phyloP scores from a whole-genome alignment of 2,888 invertebrate genomes.

The Scaptodrosophila latifasciaeformis region DNA sequence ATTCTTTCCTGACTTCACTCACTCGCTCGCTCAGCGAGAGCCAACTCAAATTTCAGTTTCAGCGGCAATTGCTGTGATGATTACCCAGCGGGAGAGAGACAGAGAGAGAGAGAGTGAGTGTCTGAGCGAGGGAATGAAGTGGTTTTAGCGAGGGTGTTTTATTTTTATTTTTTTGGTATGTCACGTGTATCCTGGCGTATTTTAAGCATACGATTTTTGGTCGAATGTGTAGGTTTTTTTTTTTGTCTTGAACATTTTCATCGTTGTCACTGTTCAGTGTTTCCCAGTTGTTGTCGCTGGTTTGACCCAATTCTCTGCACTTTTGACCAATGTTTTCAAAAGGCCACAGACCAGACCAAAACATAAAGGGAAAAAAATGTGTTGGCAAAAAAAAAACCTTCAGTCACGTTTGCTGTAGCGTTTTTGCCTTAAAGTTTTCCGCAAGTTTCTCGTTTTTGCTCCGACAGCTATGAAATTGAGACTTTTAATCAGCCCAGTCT shows the following conservation, averaged over 20 bases:
- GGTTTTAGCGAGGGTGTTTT: background rate
- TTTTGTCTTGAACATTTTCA: slow-evolving; percentile 21
- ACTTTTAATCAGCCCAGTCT: too few relatives aligned
- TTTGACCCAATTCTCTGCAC: slow-evolving; percentile 49
- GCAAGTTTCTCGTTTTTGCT: background rate
- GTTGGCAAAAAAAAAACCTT: background rate
- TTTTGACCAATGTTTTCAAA: background rate
- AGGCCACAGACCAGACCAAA: background rate
- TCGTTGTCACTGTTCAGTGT: slow-evolving; percentile 22
- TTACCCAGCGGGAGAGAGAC: background rate
- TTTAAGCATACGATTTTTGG: slow-evolving; percentile 31
- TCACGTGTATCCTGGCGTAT: slow-evolving; percentile 9
- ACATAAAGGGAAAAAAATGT: background rate
- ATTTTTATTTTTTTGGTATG: background rate
- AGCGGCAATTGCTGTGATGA: too few relatives aligned
- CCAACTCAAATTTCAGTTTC: too few relatives aligned
- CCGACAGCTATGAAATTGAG: too few relatives aligned
- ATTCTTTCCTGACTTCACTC: slow-evolving; percentile 5
- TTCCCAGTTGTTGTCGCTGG: too few relatives aligned
- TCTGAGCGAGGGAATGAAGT: background rate
- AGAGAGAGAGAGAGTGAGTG: background rate
- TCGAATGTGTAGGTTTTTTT: slow-evolving; percentile 17
- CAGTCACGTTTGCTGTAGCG: background rate
- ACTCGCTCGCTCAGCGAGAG: slow-evolving; percentile 1
- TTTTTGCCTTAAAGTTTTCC: background rate